Conservation (phyloP, 2,888 invertebrate species). For the Papilio gigon region DNA sequence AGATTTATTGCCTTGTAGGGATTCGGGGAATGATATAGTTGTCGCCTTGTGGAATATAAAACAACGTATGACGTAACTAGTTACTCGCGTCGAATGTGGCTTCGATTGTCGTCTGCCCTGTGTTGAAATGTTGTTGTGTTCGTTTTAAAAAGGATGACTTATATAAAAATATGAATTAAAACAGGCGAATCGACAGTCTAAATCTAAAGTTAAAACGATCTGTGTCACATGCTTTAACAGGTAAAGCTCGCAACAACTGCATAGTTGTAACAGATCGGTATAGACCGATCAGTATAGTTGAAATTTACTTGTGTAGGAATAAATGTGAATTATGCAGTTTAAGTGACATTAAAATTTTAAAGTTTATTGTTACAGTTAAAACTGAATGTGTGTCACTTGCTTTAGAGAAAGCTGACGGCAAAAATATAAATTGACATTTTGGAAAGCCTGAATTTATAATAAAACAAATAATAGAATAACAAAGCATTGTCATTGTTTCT, state of each 20-base stretch:
- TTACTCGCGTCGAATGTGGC: background rate
- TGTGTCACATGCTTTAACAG: background rate
- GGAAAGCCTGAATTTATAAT: conserved; percentile 17
- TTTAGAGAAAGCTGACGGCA: background rate
- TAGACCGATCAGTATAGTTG: too few species aligned
- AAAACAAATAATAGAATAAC: too few species aligned
- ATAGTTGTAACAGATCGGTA: too few species aligned
- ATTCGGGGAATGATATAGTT: conserved; percentile 30
- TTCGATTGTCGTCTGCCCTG: background rate
- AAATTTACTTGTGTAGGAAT: too few species aligned
- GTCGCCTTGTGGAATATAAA: conserved; percentile 38
- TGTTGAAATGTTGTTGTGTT: background rate
- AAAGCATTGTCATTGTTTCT: too few species aligned
- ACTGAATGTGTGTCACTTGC: background rate
- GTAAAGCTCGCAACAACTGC: too few species aligned
- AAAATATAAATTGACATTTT: conserved; percentile 5
- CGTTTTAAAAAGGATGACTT: background rate
- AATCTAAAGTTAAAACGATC: background rate
- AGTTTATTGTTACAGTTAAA: too few species aligned
- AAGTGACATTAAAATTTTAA: too few species aligned
- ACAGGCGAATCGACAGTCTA: background rate
- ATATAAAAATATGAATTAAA: background rate
- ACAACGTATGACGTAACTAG: conserved; percentile 32
- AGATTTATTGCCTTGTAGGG: conserved; percentile 34
- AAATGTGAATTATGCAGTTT: too few species aligned